These are phyloP conservation scores for Rotaria macrura DNA, from an alignment of 2,888 invertebrate species.

Conservation along the genomic window DNA sequence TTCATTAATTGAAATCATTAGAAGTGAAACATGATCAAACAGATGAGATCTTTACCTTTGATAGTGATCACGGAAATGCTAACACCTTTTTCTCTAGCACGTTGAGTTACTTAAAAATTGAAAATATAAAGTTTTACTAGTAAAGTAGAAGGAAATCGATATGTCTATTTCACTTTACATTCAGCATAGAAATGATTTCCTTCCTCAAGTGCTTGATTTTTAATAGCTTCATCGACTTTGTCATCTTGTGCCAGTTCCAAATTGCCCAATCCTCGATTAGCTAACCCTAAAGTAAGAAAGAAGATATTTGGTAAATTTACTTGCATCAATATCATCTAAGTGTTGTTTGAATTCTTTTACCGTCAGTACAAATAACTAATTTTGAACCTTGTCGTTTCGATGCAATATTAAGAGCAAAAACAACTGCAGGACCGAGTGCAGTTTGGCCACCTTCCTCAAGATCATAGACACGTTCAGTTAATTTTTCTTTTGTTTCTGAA, in stretches of 20 bases:
- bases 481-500: slow-evolving; percentile 6
- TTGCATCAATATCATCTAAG: not conserved
- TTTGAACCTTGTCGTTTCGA: slow-evolving; percentile 45
- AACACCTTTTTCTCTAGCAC: slow-evolving; percentile 37
- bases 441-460: slow-evolving; percentile 46
- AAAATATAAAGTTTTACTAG: not conserved
- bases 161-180: not conserved
- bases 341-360: not conserved
- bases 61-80: slow-evolving; percentile 45
- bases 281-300: slow-evolving; percentile 40
- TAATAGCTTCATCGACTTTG: slow-evolving; percentile 36
- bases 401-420: slow-evolving; percentile 43
- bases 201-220: slow-evolving; percentile 39
- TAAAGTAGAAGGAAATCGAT: not conserved
- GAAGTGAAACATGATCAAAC: not conserved
- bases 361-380: slow-evolving; percentile 48
- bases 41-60: slow-evolving; percentile 36
- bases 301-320: too few species aligned
- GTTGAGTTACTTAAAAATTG: not conserved
- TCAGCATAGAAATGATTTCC: slow-evolving; percentile 36
- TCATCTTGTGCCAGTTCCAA: slow-evolving; percentile 38
- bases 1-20: not conserved
- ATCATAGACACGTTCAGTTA: slow-evolving; percentile 35
- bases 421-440: slow-evolving; percentile 46
- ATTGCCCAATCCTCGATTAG: slow-evolving; percentile 45